Evolutionary conservation across 2,797 vertebrate genomes (phyloP), one percentile per base, ranked within the genome.

Genomic region (Eulemur albifrons): DNA sequence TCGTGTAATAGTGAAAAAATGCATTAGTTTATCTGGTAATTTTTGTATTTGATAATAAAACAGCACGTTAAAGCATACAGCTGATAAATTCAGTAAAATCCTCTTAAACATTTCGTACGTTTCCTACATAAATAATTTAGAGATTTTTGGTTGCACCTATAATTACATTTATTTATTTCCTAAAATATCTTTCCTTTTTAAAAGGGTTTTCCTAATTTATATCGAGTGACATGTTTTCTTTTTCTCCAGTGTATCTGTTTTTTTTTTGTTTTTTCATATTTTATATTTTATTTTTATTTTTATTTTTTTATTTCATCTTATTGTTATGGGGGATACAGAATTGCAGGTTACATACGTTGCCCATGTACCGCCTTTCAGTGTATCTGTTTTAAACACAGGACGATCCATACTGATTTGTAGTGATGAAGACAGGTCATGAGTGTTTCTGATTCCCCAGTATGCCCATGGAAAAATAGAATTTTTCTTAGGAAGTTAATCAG

Each of bases 401-500:
- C 10, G 88, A n/a, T 3, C 76, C 35, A 43, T 88, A 73, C 17
- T 95, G 30, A 88, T 82, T 32, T 91, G 17, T 50, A 73, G 38
- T 18, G 65, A 81, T 72, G 81, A 72, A 72, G 14, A n/a, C 1
- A 85, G 0, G 18, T 38, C 6, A 0, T 73, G 8, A 32, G 38
- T 77, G 43, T 89, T 94, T 88, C 65, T 80, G 38, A 85, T 84
- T 88, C 5, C 1, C 88, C 61, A 88, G 2, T 88, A 65, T 81
- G 15, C 40, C 38, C 45, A 65, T 17, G 11, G 52, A 85, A 90
- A 88, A 48, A 54, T 27, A 90, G 7, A 20, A 73, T 77, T 61
- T 61, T 82, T 87, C 76, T 80, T 69, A 80, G 10, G 61, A 91
- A 72, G 30, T 67, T 85, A 86, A 96, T 93, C 40, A 88, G 75